phyloP scores from a whole-genome alignment of 2,113 vertebrate species.

The Melospiza georgiana region DNA sequence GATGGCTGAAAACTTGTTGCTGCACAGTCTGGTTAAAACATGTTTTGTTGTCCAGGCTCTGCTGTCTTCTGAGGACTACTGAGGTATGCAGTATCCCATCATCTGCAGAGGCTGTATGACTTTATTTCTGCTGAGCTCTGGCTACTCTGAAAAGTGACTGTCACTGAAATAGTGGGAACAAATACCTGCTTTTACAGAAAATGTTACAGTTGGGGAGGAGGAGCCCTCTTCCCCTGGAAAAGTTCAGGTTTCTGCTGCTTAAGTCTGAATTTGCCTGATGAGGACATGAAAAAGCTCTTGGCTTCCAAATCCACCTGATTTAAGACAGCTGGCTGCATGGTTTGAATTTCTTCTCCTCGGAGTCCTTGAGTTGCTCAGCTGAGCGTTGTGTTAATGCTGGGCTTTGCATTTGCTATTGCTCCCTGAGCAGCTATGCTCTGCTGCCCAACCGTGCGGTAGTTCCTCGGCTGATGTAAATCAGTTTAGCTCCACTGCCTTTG shows the following conservation, averaged over 20 bases:
- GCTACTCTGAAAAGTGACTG: neutral
- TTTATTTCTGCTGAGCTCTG: neutral
- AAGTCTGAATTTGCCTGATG: neutral
- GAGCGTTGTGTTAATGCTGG: neutral
- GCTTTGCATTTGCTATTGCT: conserved; percentile 10
- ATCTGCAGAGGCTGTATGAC: neutral
- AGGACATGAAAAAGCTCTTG: neutral
- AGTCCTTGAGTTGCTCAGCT: neutral
- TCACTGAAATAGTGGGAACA: neutral
- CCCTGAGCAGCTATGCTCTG: neutral
- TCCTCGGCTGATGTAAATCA: conserved; percentile 5
- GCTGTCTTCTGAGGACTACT: neutral
- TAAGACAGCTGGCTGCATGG: neutral
- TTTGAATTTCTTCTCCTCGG: neutral
- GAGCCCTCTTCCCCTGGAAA: neutral
- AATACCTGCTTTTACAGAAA: neutral
- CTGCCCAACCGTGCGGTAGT: neutral
- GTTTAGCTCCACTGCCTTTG: neutral
- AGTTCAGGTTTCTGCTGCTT: neutral
- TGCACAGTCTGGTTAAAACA: neutral
- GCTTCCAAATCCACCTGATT: neutral
- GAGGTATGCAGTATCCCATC: neutral
- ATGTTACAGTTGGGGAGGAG: neutral
- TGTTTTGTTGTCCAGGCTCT: neutral
- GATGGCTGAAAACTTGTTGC: neutral